Base-by-base conservation (phyloP, 2,797 vertebrate genomes). In the Sebastes paucispinis region DNA sequence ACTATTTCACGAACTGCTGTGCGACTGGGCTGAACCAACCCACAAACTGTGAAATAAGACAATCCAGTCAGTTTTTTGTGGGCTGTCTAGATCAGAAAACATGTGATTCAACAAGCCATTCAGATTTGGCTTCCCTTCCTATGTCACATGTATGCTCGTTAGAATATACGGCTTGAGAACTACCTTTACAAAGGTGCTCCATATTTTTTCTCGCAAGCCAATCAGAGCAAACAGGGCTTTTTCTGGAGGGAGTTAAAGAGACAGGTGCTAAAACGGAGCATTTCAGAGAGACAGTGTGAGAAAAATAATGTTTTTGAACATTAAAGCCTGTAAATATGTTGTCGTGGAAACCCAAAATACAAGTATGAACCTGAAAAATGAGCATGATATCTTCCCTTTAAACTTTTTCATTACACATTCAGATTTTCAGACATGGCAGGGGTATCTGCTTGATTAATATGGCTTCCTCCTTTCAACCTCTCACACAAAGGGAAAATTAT, bases 401-500 rank as follows among this genome's bases (percentile, higher is more conserved):
- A 73, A 71, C 2, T 8, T 73, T 60, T 69, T 54, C 47, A 52
- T 6, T 20, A 8, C 0, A n/a, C 1, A 8, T 52, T 20, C 7
- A 66, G 31, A 18, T 14, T 32, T 47, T 16, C 63, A 69, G 57
- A 68, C 85, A 85, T 80, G 76, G 55, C 72, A 34, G 74, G 68
- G 69, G 43, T 73, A 74, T 87, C 75, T 65, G 71, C 39, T 57
- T 90, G 84, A 88, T 89, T 86, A 85, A 85, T 87, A 77, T 14
- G 22, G 29, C 43, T 5, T 24, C 32, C 55, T 83, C 52, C 72
- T 69, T 82, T 65, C 69, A 63, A 50, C 66, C 70, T 73, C 69
- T 72, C 59, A 50, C 36, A 72, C n/a, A 13, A 31, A 39, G 14
- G 22, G 13, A 75, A 7, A 74, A 13, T 47, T 58, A 50, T 77